These are phyloP conservation scores for Melitaea athalia DNA, from an alignment of 2,888 invertebrate species.

Conservation along the genomic window DNA sequence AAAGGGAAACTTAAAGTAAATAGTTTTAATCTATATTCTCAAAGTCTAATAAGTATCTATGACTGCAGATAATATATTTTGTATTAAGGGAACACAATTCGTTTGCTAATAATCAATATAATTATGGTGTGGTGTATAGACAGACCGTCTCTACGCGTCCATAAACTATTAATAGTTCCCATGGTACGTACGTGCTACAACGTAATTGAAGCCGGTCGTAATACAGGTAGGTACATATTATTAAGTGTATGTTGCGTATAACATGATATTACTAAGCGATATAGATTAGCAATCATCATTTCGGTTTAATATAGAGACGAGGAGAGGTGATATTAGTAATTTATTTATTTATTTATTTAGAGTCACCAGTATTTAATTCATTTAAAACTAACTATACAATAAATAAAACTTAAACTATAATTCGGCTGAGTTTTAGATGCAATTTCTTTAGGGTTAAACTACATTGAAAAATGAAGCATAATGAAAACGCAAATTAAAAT, in stretches of 20 bases:
- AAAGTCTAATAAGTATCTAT: no score
- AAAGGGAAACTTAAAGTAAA: no score
- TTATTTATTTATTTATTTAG: not conserved
- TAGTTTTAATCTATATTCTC: no score
- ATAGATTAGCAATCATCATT: conserved; percentile 7
- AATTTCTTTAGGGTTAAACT: no score
- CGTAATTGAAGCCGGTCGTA: conserved; percentile 47
- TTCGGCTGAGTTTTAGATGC: no score
- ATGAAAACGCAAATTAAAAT: no score
- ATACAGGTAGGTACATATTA: conserved; percentile 22
- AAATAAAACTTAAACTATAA: no score
- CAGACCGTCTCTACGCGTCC: conserved; percentile 31
- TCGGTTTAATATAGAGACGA: not conserved
- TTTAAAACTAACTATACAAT: no score
- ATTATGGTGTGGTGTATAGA: conserved; percentile 23
- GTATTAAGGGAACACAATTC: not conserved
- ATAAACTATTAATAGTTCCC: conserved; percentile 48
- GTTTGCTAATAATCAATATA: conserved; percentile 14
- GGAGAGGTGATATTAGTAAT: not conserved
- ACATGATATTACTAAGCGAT: not conserved
- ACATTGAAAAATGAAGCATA: no score
- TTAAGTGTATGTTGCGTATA: conserved; percentile 15
- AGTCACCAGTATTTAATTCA: no score
- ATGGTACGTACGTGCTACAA: conserved; percentile 48
- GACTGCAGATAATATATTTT: no score